Percentiles rank a stretch among this genome's conserved stretches.
These are phyloP conservation scores for Matsumurasca onukii DNA, from an alignment of 1,140 invertebrate species.

Conservation along the genomic window DNA sequence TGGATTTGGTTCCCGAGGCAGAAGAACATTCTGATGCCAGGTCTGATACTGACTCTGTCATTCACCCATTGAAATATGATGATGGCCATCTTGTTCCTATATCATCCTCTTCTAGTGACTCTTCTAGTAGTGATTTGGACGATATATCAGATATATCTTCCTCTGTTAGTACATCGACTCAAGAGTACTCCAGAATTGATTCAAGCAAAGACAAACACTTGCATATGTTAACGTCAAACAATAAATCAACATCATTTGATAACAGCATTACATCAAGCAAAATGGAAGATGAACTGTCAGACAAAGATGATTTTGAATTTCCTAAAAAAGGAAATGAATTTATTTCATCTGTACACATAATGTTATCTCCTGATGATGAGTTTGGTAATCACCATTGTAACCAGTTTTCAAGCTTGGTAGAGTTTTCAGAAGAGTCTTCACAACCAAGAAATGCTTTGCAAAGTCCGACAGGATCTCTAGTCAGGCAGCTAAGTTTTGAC, in stretches of 20 bases:
- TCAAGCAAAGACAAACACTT: neutral
- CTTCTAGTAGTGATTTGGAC: conserved; percentile 34
- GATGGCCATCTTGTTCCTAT: conserved; percentile 36
- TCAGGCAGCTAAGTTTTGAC: neutral
- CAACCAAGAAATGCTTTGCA: neutral
- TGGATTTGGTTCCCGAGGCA: conserved; percentile 30
- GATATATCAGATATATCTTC: conserved; percentile 26
- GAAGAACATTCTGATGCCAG: conserved; percentile 17
- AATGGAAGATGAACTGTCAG: neutral
- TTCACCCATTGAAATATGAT: conserved; percentile 24
- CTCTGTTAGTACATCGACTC: neutral
- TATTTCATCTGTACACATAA: conserved; percentile 4
- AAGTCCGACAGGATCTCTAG: neutral
- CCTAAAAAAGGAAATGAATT: neutral
- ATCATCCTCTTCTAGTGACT: conserved; percentile 36
- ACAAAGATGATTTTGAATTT: neutral
- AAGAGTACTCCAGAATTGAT: conserved; percentile 8
- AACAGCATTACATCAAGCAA: conserved; percentile 9
- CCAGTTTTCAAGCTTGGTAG: conserved; percentile 1
- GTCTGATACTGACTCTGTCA: conserved; percentile 17
- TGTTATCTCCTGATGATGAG: neutral
- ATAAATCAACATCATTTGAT: conserved; percentile 9
- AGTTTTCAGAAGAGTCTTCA: neutral
- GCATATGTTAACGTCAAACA: neutral
- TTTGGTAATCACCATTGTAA: neutral